Evolutionary conservation across 2,888 invertebrate genomes (phyloP), one percentile per base, ranked within the genome.

Genomic region (Disparrhopalites patrizii): DNA sequence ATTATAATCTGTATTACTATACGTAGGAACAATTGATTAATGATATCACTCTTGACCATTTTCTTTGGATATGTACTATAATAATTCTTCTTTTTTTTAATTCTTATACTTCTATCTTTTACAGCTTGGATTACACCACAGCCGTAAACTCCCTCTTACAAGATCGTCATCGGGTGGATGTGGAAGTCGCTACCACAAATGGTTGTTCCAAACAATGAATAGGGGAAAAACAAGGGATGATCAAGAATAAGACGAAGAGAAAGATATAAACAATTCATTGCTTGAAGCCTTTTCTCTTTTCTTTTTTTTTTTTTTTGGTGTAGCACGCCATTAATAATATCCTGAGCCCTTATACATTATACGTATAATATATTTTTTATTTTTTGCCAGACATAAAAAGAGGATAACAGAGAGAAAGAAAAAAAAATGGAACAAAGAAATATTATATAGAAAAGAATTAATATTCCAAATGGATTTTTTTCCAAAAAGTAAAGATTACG

Each of bases 81-180:
- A 36, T 56, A 8, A 36, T 10, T 52, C 25, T 28, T 23, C 13
- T 10, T 36, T 40, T 40, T 3, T 40, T n/a, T 40, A 3, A 3
- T 40, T 40, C 30, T 8, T 28, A 28, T 52, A 38, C 25, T 23
- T 8, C n/a, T 52, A 20, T 55, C 20, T 31, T n/a, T 10, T 36
- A 3, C 28, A 61, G 61, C n/a, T 52, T 61, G 61, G 61, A 61
- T 50, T 61, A 61, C 33, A n/a, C 51, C 25, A 27, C 51, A 36
- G 61, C 61, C n/a, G 50, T 61, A 36, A 50, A 50, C 25, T 61
- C 61, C 7, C 61, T 61, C 27, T 23, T 58, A 31, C 43, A 58
- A 30, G 38, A 27, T 15, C 27, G 28, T 38, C 20, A 38, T 7
- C 60, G 50, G 4, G 25, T 61, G 28, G 30, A 50, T 30, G 28